Percentiles rank a stretch among this genome's conserved stretches.
These are phyloP conservation scores for Meriones psammophilus DNA, from an alignment of 2,797 vertebrate genomes.

Conservation along the genomic window DNA sequence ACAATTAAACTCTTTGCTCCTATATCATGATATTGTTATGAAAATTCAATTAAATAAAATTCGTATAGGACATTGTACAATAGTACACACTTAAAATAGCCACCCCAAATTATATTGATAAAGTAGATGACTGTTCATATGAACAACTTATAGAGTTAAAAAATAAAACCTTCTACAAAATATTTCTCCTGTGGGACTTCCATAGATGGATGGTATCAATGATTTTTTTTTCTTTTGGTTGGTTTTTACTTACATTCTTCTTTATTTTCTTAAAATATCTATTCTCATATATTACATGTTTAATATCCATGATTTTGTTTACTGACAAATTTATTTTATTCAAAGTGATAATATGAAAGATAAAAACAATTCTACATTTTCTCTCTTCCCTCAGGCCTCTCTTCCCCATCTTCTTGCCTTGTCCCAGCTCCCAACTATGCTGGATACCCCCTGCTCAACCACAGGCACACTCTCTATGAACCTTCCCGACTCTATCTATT, in stretches of 20 bases:
- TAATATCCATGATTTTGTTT: not conserved
- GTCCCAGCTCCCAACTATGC: not conserved
- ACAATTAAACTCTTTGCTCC: not conserved
- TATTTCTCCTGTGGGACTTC: not conserved
- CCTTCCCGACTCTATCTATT: not conserved
- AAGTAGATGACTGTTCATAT: not conserved
- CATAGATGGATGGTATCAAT: not conserved
- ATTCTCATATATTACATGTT: not conserved
- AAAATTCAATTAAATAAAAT: conserved; percentile 33
- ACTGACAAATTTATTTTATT: not conserved
- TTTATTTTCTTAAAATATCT: not conserved
- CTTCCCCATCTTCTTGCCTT: not conserved
- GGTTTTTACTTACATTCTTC: not conserved
- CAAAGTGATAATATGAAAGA: not conserved
- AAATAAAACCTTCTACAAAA: not conserved
- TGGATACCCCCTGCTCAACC: not conserved
- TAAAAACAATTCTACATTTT: not conserved
- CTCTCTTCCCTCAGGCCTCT: not conserved
- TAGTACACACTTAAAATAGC: not conserved
- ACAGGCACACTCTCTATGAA: too few species aligned
- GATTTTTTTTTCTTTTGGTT: not conserved
- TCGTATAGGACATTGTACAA: not conserved
- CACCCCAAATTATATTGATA: not conserved
- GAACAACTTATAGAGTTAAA: not conserved
- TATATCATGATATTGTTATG: not conserved